Conservation (phyloP, 1,140 invertebrate genomes). For the Belonocnema kinseyi region DNA sequence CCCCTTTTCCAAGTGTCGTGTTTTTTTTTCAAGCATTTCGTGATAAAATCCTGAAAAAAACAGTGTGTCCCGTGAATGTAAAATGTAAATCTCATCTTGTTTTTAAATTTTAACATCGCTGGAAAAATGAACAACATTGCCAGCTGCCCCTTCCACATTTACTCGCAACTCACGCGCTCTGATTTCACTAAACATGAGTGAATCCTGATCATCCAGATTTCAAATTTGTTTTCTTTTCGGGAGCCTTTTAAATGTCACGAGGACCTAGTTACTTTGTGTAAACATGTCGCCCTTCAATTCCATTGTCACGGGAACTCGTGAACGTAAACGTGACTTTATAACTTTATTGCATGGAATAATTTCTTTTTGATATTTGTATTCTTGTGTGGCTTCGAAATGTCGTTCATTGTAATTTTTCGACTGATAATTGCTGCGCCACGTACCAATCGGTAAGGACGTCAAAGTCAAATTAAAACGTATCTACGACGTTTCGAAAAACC, state of each 20-base stretch:
- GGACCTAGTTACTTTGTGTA: constrained; percentile 6
- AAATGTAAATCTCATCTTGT: constrained; percentile 36
- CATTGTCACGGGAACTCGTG: background rate
- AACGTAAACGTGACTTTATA: background rate
- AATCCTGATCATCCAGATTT: constrained; percentile 3
- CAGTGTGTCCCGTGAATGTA: background rate
- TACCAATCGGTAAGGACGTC: background rate
- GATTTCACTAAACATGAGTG: constrained; percentile 15
- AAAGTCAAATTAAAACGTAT: constrained; percentile 17
- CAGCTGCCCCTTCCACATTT: constrained; percentile 12
- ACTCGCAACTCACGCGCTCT: background rate
- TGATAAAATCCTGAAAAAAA: background rate
- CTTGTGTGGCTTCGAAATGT: background rate
- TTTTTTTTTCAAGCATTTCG: constrained; percentile 1
- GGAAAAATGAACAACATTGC: constrained; percentile 9
- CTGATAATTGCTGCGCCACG: background rate
- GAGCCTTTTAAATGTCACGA: background rate
- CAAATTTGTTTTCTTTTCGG: background rate
- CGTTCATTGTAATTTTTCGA: background rate
- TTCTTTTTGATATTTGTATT: background rate
- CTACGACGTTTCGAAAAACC: background rate
- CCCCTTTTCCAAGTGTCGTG: background rate
- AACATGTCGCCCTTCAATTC: background rate
- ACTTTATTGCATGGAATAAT: too few relatives aligned
- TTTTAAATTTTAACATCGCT: background rate